A percentile compares a stretch with the other conserved stretches of the same genome.
phyloP scores from a whole-genome alignment of 1,140 invertebrate genomes.

The Drosophila kohkoa region DNA sequence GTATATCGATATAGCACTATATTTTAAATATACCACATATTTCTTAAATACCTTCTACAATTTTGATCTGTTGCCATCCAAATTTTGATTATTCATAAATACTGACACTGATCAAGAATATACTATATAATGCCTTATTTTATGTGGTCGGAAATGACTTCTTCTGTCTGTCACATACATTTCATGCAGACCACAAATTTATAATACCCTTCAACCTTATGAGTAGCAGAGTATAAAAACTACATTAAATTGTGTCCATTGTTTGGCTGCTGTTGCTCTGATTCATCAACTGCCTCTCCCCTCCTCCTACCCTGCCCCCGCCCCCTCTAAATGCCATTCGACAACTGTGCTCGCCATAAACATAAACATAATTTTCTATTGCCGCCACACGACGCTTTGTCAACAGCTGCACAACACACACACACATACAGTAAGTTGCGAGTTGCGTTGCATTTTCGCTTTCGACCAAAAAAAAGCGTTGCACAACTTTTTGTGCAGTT shows the following conservation, averaged over 20 bases:
- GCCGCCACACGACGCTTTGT: conserved; percentile 43
- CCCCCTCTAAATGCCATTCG: not conserved
- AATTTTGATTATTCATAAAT: too few species aligned
- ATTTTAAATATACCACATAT: too few species aligned
- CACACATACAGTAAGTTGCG: conserved; percentile 11
- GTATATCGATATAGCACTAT: too few species aligned
- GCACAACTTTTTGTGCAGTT: conserved; percentile 39
- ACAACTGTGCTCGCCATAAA: conserved; percentile 16
- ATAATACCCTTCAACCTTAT: too few species aligned
- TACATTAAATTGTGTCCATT: conserved; percentile 38
- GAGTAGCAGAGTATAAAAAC: not conserved
- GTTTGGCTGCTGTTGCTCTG: conserved; percentile 40
- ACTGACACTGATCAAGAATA: too few species aligned
- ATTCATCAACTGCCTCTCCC: conserved; percentile 30
- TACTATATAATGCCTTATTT: too few species aligned
- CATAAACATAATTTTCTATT: conserved; percentile 63
- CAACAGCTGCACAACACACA: conserved; percentile 42
- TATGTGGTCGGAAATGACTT: too few species aligned
- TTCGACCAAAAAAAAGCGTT: conserved; percentile 28
- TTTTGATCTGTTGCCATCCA: too few species aligned
- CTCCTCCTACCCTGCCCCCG: not conserved
- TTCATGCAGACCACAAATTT: too few species aligned
- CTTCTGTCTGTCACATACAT: too few species aligned
- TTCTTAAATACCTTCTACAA: too few species aligned
- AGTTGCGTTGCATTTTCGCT: conserved; percentile 55